These are phyloP conservation scores for Natator depressus DNA, from an alignment of 2,113 vertebrate genomes.

Conservation along the genomic window DNA sequence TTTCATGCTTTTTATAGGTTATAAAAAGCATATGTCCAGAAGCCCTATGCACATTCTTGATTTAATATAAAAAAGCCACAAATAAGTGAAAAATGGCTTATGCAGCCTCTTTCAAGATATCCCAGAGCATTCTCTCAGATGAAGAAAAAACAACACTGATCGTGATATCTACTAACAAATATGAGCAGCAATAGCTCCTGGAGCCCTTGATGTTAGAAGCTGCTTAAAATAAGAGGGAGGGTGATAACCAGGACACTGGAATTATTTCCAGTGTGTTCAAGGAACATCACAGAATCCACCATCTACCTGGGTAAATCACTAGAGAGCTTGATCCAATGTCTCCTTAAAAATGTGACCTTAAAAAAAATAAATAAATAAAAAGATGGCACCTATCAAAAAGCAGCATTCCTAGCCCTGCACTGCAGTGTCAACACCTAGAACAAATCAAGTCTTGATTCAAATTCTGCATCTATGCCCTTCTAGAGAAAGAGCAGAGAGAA, in stretches of 20 bases:
- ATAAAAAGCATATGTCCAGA: not conserved
- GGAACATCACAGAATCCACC: not conserved
- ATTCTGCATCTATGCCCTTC: not conserved
- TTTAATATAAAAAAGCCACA: not conserved
- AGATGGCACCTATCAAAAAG: not conserved
- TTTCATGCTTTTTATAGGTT: not conserved
- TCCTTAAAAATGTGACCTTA: not conserved
- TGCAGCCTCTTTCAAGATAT: not conserved
- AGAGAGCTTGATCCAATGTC: not conserved
- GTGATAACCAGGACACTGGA: not conserved
- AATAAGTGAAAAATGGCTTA: fast-evolving
- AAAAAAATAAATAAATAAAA: not conserved
- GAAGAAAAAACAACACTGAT: fast-evolving
- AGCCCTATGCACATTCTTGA: not conserved
- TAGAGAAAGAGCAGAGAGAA: not conserved
- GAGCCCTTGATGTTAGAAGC: not conserved
- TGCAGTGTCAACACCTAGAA: not conserved
- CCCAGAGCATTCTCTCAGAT: not conserved
- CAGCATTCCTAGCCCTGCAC: not conserved
- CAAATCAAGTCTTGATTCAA: not conserved
- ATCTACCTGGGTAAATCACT: not conserved
- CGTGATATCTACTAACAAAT: not conserved
- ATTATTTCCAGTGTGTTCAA: not conserved
- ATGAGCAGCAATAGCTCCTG: fast-evolving
- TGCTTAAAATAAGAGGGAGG: not conserved